Percentiles rank a stretch among this genome's conserved stretches.
Evolutionary conservation across 2,888 invertebrate genomes (phyloP).

Genomic region (Shargacucullia verbasci): DNA sequence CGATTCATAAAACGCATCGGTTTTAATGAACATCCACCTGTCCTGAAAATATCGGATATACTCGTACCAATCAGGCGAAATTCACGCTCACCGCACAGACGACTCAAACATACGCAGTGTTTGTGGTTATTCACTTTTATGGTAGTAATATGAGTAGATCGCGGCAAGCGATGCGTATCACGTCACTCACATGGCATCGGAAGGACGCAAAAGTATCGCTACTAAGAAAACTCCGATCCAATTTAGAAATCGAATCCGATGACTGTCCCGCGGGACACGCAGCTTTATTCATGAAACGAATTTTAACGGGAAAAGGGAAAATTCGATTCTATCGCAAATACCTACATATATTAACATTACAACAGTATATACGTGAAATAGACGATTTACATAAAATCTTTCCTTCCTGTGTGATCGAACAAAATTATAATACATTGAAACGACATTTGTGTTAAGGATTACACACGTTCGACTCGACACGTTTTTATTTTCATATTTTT

Average conservation of each 20-base stretch:
- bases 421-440: too few relatives aligned
- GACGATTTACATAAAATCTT: slow-evolving; percentile 25
- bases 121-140: slow-evolving; percentile 50
- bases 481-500: too few relatives aligned
- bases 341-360: slow-evolving; percentile 59
- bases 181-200: slow-evolving; percentile 58
- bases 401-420: too few relatives aligned
- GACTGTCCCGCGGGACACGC: slow-evolving; percentile 77
- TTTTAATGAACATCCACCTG: slow-evolving; percentile 10
- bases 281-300: slow-evolving; percentile 80
- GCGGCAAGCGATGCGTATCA: slow-evolving; percentile 57
- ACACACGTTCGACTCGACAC: too few relatives aligned
- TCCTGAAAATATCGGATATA: slow-evolving; percentile 32
- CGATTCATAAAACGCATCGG: too few relatives aligned
- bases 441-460: too few relatives aligned
- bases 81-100: slow-evolving; percentile 46
- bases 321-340: slow-evolving; percentile 69
- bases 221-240: slow-evolving; percentile 79
- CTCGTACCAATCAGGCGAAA: slow-evolving; percentile 48
- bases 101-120: slow-evolving; percentile 26
- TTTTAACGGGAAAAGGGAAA: slow-evolving; percentile 73
- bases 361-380: slow-evolving; percentile 30
- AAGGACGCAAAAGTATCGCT: slow-evolving; percentile 74
- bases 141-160: slow-evolving; percentile 43
- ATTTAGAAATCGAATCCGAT: slow-evolving; percentile 80